Base-by-base conservation (phyloP, 64 coral and sea anemone genomes). In the Catalaphyllia jardinei region DNA sequence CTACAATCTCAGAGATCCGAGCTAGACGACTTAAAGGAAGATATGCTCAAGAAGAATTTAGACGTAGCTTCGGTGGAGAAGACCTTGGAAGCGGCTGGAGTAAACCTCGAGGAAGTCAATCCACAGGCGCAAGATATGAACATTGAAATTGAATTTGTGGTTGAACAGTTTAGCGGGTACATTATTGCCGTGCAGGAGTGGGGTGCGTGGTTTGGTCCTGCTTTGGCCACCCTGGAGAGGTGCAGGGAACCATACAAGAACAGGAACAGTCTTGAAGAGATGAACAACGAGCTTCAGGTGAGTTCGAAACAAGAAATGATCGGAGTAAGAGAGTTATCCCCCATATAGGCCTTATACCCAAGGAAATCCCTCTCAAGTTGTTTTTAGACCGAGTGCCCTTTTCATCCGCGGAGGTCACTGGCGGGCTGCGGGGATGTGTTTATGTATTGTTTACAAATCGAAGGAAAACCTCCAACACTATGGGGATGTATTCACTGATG, bases 161-260 rank as follows among this genome's bases (percentile, higher is more conserved):
- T 96, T 31, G 91, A 96, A 52, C 95, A 96, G 61, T 96, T 96
- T 38, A 73, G 62, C 24, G 91, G 89, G 50, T 96, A 93, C 60
- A 91, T 91, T 79, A 54, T 89, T 39, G 87, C 91, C n/a, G 95
- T 96, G 19, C 91, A 93, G 25, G 95, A 96, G 76, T 96, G 95
- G 95, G 71, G 91, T 38, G 82, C 87, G 61, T 96, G 95, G 95
- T 93, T 96, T 87, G 62, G 86, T 20, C 91, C 95, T 52, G 95
- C 95, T n/a, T 80, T 83, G 64, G 95, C 95, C 20, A 96, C 95
- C n/a, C 77, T 96, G 35, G 91, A 93, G 39, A 71, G 72, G 42
- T 96, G 95, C 28, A 87, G 87, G 60, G 88, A 78, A 19, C 67
- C 79, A n/a, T 82, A 88, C 25, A 31, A 88, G 76, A 96, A 89